Conservation (phyloP, 2,888 invertebrate species). For the Cephonodes hylas region DNA sequence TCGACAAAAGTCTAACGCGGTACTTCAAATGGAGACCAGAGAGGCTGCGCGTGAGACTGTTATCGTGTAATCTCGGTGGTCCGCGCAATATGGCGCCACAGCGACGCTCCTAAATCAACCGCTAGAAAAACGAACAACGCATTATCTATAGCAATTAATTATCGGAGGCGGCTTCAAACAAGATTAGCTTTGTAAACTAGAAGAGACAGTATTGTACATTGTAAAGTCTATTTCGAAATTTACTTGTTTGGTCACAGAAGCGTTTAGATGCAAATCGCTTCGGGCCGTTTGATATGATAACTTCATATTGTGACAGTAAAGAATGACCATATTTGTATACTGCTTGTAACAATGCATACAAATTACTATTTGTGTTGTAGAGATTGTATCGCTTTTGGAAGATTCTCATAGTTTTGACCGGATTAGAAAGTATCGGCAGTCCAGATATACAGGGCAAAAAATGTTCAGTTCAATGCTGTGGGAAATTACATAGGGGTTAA, state of each 20-base stretch:
- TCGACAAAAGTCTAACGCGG: constrained; percentile 28
- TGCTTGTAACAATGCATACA: constrained; percentile 7
- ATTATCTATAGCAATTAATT: constrained; percentile 41
- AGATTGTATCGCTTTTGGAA: background rate
- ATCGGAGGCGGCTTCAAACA: constrained; percentile 22
- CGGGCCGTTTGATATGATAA: constrained; percentile 1
- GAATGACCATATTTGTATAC: constrained; percentile 4
- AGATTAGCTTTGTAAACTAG: constrained; percentile 7
- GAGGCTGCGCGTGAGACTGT: constrained; percentile 40
- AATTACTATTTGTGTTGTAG: background rate
- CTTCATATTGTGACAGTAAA: constrained; percentile 4
- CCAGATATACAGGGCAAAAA: background rate
- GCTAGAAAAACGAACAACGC: constrained; percentile 44
- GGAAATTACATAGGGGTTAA: constrained; percentile 1
- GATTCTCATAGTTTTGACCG: background rate
- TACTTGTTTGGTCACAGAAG: constrained; percentile 2
- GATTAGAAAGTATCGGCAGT: background rate
- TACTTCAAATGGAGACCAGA: constrained; percentile 23
- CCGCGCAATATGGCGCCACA: constrained; percentile 55
- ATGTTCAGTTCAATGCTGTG: background rate
- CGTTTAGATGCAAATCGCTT: constrained; percentile 1
- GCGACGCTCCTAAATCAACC: constrained; percentile 53
- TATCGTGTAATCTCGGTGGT: constrained; percentile 46
- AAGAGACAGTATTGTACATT: background rate
- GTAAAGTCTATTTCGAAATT: background rate